A percentile compares a stretch with the other conserved stretches of the same genome.
Evolutionary conservation across 1,140 invertebrate species (phyloP).

Genomic region (Drosophila carrolli): DNA sequence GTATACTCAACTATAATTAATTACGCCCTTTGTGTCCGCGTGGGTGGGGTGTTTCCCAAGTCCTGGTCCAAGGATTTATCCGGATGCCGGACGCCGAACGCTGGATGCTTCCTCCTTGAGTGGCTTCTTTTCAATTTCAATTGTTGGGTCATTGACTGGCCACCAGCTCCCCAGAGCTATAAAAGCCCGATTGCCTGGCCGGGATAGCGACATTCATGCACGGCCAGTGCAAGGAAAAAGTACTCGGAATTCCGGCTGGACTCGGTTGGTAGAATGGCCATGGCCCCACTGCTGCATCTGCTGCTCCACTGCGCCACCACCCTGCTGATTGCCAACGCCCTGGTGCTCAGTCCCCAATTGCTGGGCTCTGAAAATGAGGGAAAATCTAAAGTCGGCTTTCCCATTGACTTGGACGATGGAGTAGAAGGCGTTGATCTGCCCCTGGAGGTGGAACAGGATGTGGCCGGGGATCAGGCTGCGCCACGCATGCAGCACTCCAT

Average conservation of each 20-base stretch:
- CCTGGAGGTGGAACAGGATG: slow-evolving; percentile 58
- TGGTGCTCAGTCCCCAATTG: slow-evolving; percentile 55
- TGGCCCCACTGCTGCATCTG: slow-evolving; percentile 63
- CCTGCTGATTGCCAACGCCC: slow-evolving; percentile 60
- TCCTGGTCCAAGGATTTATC: slow-evolving; percentile 7
- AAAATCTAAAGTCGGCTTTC: slow-evolving; percentile 55
- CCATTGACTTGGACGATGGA: slow-evolving; percentile 62
- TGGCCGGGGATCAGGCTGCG: slow-evolving; percentile 15
- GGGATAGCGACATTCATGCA: slow-evolving; percentile 53
- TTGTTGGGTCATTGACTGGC: slow-evolving; percentile 65
- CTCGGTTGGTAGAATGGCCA: slow-evolving; percentile 57
- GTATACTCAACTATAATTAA: slow-evolving; percentile 77
- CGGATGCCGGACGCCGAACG: background rate
- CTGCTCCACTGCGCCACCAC: slow-evolving; percentile 67
- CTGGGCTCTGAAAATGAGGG: slow-evolving; percentile 40
- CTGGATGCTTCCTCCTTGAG: slow-evolving; percentile 46
- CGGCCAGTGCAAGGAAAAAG: slow-evolving; percentile 9
- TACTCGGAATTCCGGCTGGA: slow-evolving; percentile 23
- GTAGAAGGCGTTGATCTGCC: slow-evolving; percentile 65
- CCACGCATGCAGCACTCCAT: slow-evolving; percentile 39
- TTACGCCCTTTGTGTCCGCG: slow-evolving; percentile 51
- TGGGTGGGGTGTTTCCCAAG: background rate
- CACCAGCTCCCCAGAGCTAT: slow-evolving; percentile 33
- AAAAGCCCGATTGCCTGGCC: slow-evolving; percentile 42
- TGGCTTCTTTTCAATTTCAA: slow-evolving; percentile 78